Evolutionary conservation across 2,888 invertebrate species (phyloP).

Genomic region (Platerodrilus igneus): DNA sequence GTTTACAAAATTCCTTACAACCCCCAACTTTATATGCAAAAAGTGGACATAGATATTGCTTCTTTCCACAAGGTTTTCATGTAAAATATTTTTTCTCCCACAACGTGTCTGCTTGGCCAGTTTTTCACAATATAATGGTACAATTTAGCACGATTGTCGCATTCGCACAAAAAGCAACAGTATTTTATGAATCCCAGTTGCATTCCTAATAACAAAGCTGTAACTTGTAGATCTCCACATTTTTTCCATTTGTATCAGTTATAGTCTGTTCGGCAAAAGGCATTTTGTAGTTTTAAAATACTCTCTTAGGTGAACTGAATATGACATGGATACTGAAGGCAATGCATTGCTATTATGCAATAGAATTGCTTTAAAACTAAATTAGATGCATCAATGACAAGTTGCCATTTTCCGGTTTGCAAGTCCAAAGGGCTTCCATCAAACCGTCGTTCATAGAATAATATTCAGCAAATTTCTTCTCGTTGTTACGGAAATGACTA

Average conservation of each 20-base stretch:
- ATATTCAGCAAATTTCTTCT: no score
- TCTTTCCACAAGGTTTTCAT: no score
- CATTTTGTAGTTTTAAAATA: no score
- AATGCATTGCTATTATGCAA: constrained; percentile 5
- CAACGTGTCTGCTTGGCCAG: background rate
- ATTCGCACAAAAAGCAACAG: constrained; percentile 1
- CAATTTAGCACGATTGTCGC: background rate
- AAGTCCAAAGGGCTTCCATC: background rate
- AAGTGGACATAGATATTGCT: background rate
- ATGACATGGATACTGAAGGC: constrained; percentile 1
- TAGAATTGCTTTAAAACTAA: constrained; percentile 3
- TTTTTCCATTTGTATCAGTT: no score
- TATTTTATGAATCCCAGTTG: no score
- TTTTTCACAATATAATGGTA: background rate
- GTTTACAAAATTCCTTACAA: constrained; percentile 17
- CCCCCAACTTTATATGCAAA: constrained; percentile 14
- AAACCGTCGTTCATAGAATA: no score
- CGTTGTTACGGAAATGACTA: no score
- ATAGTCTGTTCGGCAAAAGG: no score
- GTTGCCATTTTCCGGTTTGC: constrained; percentile 2
- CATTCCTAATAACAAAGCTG: no score
- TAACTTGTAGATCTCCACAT: no score
- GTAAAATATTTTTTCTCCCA: constrained; percentile 1
- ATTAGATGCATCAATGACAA: constrained; percentile 4
- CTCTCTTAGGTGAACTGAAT: no score